Base-by-base conservation (phyloP, 2,797 vertebrate species). In the Xenentodon cancila region DNA sequence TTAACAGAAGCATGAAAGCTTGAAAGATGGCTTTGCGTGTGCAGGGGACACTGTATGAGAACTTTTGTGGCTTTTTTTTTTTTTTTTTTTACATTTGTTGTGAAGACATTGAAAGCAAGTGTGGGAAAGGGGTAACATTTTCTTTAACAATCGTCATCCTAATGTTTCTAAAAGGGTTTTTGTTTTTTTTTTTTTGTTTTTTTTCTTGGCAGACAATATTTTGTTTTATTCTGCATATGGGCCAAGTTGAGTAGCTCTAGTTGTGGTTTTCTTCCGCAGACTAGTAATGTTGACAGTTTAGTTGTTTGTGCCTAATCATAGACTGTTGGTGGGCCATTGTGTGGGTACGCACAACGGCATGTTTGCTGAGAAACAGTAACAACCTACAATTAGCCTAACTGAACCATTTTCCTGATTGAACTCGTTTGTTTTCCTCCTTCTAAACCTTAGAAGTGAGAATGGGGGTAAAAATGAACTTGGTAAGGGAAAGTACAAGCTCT, bases 81-180 rank as follows among this genome's bases (percentile, higher is more conserved):
- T 56, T 53, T 16, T 17, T 5, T 60, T 55, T 70, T 62, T 52
- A 43, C 18, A 48, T 79, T 78, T 45, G 69, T 51, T 48, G 51
- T 47, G n/a, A 68, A 68, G 40, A 69, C 52, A 55, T 43, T 19
- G 25, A 47, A 22, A 51, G 30, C 43, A 60, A 72, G 65, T 77
- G 79, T 85, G 86, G 89, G 85, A 89, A 90, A 86, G 77, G 2
- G 15, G 67, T 82, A 88, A 80, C 83, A 81, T 88, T 88, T 84
- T 71, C 71, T 68, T 53, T 22, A 48, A 45, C 20, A 12, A 5
- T 15, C 27, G 58, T 71, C 50, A 19, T 59, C 50, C 32, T 25
- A 60, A 70, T 32, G 58, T 21, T 44, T 21, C 53, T 12, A 11
- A 37, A 9, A 37, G 11, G 34, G 9, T 37, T 11, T 37, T 4